Base-by-base conservation (phyloP, 2,113 vertebrate genomes). In the Rhabdornis inornatus region DNA sequence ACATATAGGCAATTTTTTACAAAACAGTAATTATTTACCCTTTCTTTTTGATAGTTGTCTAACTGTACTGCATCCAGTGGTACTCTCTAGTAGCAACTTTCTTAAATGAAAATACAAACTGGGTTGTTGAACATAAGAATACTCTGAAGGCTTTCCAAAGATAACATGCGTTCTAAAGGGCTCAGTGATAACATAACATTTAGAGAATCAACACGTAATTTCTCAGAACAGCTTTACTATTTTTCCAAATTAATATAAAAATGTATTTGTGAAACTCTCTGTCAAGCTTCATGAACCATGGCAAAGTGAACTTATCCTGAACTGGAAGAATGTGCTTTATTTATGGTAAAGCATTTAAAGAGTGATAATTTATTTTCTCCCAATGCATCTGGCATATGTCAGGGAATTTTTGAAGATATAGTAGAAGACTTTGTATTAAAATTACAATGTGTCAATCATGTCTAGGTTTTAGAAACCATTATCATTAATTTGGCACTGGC, bases 41-140 rank as follows among this genome's bases (percentile, higher is more conserved):
- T 90, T 77, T 91, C 60, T 95, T 91, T 90, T 89, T 95, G 45
- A 64, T 78, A 52, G 57, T 79, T 91, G 33, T 71, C 44, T 87
- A 84, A 82, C 33, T 71, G 40, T n/a, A 75, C 15, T 75, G 61
- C 22, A 74, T 68, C 39, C 81, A 92, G 44, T 47, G 68, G 28
- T 61, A 59, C 14, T 66, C 60, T 37, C 81, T 84, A 18, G 39
- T 60, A 92, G 61, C 55, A 87, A 87, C 30, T 90, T 79, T 87
- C 53, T 64, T 90, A 44, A 87, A 78, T 66, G 69, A 84, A 92
- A 92, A 91, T 56, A 78, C 39, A 89, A 87, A 47, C 49, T 56
- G 25, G 13, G 53, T 9, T 84, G 37, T 42, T 66, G 60, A 77
- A 92, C 18, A 50, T 25, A 57, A 68, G 30, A 69, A 77, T 39